phyloP scores from a whole-genome alignment of 2,113 vertebrate genomes.

The Sprattus sprattus region DNA sequence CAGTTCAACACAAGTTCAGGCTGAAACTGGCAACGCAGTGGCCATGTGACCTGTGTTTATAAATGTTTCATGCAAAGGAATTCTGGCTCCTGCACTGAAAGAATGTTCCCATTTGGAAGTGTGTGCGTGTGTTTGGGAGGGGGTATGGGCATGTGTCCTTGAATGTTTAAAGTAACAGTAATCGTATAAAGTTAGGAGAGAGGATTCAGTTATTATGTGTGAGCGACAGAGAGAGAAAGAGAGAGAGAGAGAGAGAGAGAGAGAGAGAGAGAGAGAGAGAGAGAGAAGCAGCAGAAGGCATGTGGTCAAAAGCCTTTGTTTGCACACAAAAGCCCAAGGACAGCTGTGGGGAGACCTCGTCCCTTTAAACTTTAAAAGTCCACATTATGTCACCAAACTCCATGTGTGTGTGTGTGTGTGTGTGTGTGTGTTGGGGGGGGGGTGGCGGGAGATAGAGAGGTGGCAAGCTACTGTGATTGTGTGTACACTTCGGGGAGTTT shows the following conservation, averaged over 20 bases:
- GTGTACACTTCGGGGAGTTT: conserved; percentile 60
- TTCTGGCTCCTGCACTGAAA: conserved; percentile 1
- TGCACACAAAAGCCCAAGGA: conserved; percentile 48
- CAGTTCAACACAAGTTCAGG: too few relatives aligned
- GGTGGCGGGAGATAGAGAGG: background rate
- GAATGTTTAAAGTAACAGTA: background rate
- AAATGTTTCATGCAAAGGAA: background rate
- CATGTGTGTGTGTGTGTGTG: too few relatives aligned
- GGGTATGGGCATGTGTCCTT: background rate
- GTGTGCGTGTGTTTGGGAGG: background rate
- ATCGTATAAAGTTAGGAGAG: background rate
- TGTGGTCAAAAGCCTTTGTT: conserved; percentile 27
- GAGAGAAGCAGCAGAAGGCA: conserved; percentile 48
- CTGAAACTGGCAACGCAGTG: background rate
- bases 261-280: background rate
- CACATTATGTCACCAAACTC: conserved; percentile 56
- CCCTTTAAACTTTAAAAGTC: conserved; percentile 79
- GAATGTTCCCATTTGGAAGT: background rate
- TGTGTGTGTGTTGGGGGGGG: background rate
- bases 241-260: conserved; percentile 19
- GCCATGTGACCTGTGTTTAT: background rate
- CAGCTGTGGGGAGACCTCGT: conserved; percentile 61
- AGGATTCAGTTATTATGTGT: background rate
- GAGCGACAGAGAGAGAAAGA: background rate
- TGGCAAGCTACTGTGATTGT: background rate